Evolutionary conservation across 2,888 invertebrate genomes (phyloP), one percentile per base, ranked within the genome.

Genomic region (Chaetogeoica ovagalla): DNA sequence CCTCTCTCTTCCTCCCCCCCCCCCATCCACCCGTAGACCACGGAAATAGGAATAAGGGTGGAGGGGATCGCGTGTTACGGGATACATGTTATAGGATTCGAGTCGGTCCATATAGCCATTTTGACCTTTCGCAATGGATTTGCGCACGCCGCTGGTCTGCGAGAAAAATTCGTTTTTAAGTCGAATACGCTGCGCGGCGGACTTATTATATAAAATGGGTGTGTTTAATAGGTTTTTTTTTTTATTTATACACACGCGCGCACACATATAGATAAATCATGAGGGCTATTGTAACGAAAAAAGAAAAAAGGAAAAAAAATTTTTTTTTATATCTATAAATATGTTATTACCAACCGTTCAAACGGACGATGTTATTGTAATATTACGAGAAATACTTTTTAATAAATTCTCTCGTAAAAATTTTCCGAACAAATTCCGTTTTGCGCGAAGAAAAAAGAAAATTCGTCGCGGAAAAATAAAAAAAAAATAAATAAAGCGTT

Each of bases 51-150:
- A 17, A 55, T 37, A 23, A 13, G 65, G 59, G 66, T n/a, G 57
- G 57, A 4, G 43, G 19, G 37, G 1, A 4, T 30, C 30, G 4
- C 4, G 4, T 4, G 30, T 68, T 66, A 30, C 59, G 9, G 48
- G 68, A 48, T n/a, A 23, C 30, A 76, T 30, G n/a, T n/a, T n/a
- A 11, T 59, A 6, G 2, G 48, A 48, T 59, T 76, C 30, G 66
- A 21, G 43, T 76, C 68, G 59, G 30, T 76, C 43, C 66, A 2
- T 48, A 30, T 30, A 48, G n/a, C 48, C 66, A 57, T 76, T 68
- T 68, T 68, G 66, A 76, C 75, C 66, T 76, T 76, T 76, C 59
- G 75, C 59, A 76, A 76, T 68, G 43, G 43, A 66, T 66, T 39
- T 30, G 39, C 30, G 21, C 23, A 62, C 48, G 37, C 30, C 39